Evolutionary conservation across 2,113 vertebrate species (phyloP), one percentile per base, ranked within the genome.

Genomic region (Tor tambroides): DNA sequence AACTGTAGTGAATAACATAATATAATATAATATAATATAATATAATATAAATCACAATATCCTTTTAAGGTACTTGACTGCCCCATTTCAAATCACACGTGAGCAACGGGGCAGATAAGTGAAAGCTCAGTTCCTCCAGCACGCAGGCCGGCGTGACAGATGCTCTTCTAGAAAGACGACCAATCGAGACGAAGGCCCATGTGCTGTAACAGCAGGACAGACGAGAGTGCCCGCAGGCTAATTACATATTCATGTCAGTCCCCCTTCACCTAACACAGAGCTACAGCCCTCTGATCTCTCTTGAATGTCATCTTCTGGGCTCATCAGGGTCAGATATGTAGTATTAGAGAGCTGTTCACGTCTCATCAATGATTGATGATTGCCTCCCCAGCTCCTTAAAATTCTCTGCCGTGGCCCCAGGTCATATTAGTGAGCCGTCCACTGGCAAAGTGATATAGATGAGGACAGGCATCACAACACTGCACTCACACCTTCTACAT

Each of bases 391-490:
- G 56, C 85, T 6, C 43, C 85, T 84, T 85, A 61, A 93, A 90
- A 91, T 91, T 88, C 85, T 90, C 87, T 89, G 88, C 72, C 83
- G 63, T 86, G 90, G 85, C 80, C 84, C 61, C 12, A 46, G 85
- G 86, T 30, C 72, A 89, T 90, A 93, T 92, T 91, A 92, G 86
- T 85, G 84, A 87, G 76, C 80, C 85, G 17, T 90, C 86, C 87
- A 67, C 92, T 92, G 78, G 88, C 26, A 72, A 89, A 32, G 88
- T 79, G 90, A 89, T 85, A 89, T 77, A 87, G 83, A 83, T 83
- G 80, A 90, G 87, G 91, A 91, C 90, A 89, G 89, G 91, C 80
- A 69, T 92, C 93, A 93, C 90, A 94, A 92, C 92, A 92, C 75
- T 49, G 89, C 87, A 82, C 85, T 49, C 56, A 83, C 90, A 91